phyloP scores from a whole-genome alignment of 2,888 invertebrate genomes.

The Lasiommata megera region DNA sequence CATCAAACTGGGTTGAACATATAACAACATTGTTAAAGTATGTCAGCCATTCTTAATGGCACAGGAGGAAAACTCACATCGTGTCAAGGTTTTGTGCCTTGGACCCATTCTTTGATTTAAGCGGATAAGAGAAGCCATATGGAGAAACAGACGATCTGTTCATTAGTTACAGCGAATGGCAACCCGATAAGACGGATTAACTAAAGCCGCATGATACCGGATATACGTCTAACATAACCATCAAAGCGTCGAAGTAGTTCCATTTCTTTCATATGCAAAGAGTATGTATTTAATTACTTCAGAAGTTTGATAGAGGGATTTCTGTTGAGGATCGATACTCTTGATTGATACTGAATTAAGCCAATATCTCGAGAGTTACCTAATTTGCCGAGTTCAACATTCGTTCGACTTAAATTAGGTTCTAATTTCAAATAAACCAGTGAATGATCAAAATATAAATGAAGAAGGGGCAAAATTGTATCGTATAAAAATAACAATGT shows the following conservation, averaged over 20 bases:
- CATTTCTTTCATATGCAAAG: background rate
- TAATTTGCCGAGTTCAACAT: too few relatives aligned
- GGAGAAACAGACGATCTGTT: constrained; percentile 21
- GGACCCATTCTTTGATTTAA: constrained; percentile 28
- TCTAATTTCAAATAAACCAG: too few relatives aligned
- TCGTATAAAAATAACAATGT: too few relatives aligned
- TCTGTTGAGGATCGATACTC: too few relatives aligned
- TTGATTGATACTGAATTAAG: too few relatives aligned
- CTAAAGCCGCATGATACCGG: constrained; percentile 19
- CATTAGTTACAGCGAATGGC: constrained; percentile 13
- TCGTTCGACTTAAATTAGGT: too few relatives aligned
- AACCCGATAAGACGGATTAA: constrained; percentile 23
- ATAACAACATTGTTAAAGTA: constrained; percentile 17
- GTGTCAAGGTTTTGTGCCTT: constrained; percentile 29
- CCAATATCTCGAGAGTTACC: too few relatives aligned
- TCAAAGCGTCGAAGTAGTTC: background rate
- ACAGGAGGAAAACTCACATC: constrained; percentile 4
- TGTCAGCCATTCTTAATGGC: constrained; percentile 4
- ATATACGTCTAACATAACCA: constrained; percentile 7
- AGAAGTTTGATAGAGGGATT: too few relatives aligned
- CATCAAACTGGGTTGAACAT: constrained; percentile 23
- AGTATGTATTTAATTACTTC: too few relatives aligned
- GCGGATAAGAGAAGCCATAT: constrained; percentile 28
- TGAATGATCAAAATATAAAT: too few relatives aligned
- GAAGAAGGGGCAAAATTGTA: too few relatives aligned